phyloP scores from a whole-genome alignment of 2,888 invertebrate species.

The Andrena dorsata region DNA sequence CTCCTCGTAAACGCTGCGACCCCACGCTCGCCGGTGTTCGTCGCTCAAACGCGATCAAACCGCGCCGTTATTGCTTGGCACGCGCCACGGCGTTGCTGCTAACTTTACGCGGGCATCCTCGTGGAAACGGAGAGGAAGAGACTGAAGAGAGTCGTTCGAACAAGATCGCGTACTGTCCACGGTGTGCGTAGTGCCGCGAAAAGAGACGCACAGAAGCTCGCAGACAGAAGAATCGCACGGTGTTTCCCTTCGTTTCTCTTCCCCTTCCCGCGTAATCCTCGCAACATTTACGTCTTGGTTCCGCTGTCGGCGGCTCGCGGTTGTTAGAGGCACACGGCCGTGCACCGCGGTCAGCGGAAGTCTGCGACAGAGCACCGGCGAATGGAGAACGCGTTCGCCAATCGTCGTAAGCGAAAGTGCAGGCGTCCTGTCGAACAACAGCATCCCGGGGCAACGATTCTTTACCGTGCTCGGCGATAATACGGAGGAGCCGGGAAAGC shows the following conservation, averaged over 20 bases:
- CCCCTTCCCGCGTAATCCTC: too few relatives aligned
- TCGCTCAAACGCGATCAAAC: neutral
- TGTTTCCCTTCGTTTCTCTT: too few relatives aligned
- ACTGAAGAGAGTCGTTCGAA: neutral
- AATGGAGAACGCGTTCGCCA: conserved; percentile 77
- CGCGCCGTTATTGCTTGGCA: too few relatives aligned
- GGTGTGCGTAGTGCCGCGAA: too few relatives aligned
- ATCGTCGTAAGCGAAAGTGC: conserved; percentile 76
- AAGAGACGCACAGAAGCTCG: too few relatives aligned
- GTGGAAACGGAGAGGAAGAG: too few relatives aligned
- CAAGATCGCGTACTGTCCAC: too few relatives aligned
- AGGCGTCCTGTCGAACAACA: conserved; percentile 44
- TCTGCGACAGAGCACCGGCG: conserved; percentile 56
- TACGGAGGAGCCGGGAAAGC: neutral
- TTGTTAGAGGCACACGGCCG: neutral
- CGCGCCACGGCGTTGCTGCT: too few relatives aligned
- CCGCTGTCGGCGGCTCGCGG: conserved; percentile 1
- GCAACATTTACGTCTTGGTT: too few relatives aligned
- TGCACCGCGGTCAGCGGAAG: conserved; percentile 39
- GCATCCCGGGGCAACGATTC: neutral
- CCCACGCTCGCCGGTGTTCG: neutral
- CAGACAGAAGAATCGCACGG: too few relatives aligned
- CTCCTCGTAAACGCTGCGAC: neutral
- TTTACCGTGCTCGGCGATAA: conserved; percentile 2
- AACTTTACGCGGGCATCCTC: too few relatives aligned